These are phyloP conservation scores for Scytalopus superciliaris DNA, from an alignment of 2,113 vertebrate genomes.

Conservation along the genomic window DNA sequence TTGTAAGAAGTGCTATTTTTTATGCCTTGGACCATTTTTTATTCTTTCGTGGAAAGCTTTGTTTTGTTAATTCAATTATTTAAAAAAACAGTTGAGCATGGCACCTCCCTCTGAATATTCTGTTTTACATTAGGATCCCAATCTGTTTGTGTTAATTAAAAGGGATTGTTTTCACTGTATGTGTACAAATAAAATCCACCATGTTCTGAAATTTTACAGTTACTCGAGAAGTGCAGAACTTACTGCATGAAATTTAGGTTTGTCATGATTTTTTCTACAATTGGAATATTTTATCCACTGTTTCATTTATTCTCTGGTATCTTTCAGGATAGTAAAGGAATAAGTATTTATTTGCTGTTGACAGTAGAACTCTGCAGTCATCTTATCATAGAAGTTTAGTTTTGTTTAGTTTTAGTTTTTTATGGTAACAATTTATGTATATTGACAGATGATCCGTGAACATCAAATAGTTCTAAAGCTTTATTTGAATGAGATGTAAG, in stretches of 20 bases:
- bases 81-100: background rate
- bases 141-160: conserved; percentile 43
- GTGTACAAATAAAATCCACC: conserved; percentile 3
- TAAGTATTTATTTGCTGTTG: background rate
- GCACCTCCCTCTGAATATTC: background rate
- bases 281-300: background rate
- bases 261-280: background rate
- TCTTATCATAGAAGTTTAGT: no score
- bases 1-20: background rate
- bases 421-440: background rate
- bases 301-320: background rate
- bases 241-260: background rate
- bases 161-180: background rate
- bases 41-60: background rate
- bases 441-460: background rate
- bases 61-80: conserved; percentile 15
- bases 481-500: background rate
- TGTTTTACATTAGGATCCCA: background rate
- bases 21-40: background rate
- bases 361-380: background rate
- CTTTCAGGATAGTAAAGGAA: background rate
- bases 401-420: background rate
- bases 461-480: background rate
- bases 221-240: background rate
- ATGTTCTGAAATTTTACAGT: background rate